Evolutionary conservation across 1,140 invertebrate genomes (phyloP).

Genomic region (Paraescarpia echinospica): DNA sequence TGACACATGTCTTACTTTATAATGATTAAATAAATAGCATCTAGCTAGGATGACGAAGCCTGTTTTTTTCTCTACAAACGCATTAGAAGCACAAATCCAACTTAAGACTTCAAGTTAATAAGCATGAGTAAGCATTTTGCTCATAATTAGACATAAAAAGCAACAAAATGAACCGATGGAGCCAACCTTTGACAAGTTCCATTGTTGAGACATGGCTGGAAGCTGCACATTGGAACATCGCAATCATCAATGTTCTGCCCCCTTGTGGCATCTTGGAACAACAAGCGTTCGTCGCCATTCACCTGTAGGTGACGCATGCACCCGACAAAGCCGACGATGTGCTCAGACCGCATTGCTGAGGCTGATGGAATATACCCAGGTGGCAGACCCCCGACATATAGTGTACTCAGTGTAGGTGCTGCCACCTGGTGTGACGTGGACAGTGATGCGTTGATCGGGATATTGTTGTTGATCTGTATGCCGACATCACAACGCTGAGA

Average conservation of each 20-base stretch:
- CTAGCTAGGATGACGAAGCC: no score
- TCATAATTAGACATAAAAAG: background rate
- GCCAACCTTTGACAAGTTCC: slow-evolving; percentile 21
- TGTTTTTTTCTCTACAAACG: no score
- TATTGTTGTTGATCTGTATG: background rate
- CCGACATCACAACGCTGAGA: background rate
- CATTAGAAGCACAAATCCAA: no score
- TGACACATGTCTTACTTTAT: no score
- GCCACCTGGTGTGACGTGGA: slow-evolving; percentile 3
- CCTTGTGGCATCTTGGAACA: slow-evolving; percentile 22
- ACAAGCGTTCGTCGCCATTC: slow-evolving; percentile 8
- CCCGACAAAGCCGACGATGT: background rate
- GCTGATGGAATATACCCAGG: background rate
- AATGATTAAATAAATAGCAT: no score
- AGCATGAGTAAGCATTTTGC: no score
- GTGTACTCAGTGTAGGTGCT: slow-evolving; percentile 7
- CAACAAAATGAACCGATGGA: background rate
- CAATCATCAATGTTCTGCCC: slow-evolving; percentile 25
- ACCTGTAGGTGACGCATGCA: slow-evolving; percentile 12
- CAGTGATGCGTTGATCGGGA: background rate
- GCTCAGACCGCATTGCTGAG: background rate
- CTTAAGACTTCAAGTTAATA: no score
- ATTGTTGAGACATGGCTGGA: slow-evolving; percentile 24
- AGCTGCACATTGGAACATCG: slow-evolving; percentile 16
- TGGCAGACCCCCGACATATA: slow-evolving; percentile 14